Conservation (phyloP, 1,140 invertebrate species). For the Anoplolepis gracilipes region DNA sequence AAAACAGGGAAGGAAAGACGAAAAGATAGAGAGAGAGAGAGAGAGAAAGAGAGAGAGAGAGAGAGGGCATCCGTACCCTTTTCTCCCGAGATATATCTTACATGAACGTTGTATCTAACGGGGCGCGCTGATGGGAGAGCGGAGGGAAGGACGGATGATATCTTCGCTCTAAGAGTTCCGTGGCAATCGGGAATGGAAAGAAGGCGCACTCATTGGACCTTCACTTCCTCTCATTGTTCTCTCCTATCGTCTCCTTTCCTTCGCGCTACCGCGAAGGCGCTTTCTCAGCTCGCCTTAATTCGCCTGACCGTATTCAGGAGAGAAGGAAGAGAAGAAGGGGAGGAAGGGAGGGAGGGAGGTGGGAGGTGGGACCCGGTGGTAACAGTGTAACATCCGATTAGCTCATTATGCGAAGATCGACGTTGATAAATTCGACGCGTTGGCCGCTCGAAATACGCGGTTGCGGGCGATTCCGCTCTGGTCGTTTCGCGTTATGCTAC, state of each 20-base stretch:
- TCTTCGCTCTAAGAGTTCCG: slow-evolving; percentile 66
- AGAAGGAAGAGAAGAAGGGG: neutral
- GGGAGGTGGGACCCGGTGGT: slow-evolving; percentile 31
- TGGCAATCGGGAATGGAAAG: slow-evolving; percentile 77
- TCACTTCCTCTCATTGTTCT: slow-evolving; percentile 82
- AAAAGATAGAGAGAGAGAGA: neutral
- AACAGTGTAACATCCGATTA: slow-evolving; percentile 77
- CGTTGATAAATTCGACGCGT: slow-evolving; percentile 78
- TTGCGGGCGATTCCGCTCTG: slow-evolving; percentile 45
- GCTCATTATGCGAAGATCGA: slow-evolving; percentile 79
- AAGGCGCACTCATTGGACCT: slow-evolving; percentile 79
- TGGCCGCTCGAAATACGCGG: slow-evolving; percentile 60
- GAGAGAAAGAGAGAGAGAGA: too few relatives aligned
- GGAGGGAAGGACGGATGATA: slow-evolving; percentile 65
- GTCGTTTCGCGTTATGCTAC: slow-evolving; percentile 50
- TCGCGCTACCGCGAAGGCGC: slow-evolving; percentile 1
- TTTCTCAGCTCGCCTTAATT: slow-evolving; percentile 72
- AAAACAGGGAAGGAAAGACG: neutral
- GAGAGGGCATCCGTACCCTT: slow-evolving; percentile 53
- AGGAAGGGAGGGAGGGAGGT: neutral
- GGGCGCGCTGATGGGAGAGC: slow-evolving; percentile 47
- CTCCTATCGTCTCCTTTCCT: slow-evolving; percentile 24
- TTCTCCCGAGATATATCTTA: slow-evolving; percentile 62
- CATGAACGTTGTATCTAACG: slow-evolving; percentile 63
- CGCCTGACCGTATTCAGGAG: slow-evolving; percentile 31